These are phyloP conservation scores for Temnothorax curvispinosus DNA, from an alignment of 1,140 invertebrate genomes.

Conservation along the genomic window DNA sequence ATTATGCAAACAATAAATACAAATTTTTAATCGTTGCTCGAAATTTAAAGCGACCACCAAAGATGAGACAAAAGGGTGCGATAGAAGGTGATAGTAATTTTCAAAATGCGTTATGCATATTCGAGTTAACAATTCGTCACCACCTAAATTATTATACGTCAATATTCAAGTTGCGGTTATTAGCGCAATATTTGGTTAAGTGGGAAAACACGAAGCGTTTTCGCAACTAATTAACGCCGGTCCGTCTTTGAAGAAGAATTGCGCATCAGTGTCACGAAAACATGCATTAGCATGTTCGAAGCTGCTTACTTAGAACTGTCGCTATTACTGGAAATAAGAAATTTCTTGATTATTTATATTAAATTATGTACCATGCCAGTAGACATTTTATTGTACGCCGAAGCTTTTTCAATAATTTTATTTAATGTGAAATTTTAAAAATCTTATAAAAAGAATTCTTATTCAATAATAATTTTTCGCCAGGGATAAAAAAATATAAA, in stretches of 20 bases:
- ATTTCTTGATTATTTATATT: not conserved
- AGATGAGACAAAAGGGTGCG: not conserved
- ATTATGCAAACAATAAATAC: not conserved
- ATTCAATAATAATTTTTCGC: not conserved
- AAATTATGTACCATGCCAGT: not conserved
- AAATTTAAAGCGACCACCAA: not conserved
- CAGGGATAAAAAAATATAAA: too few species aligned
- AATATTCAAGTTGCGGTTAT: not conserved
- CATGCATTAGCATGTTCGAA: not conserved
- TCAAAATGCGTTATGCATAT: not conserved
- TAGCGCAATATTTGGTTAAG: slow-evolving; percentile 17
- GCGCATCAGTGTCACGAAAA: not conserved
- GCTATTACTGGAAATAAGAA: not conserved
- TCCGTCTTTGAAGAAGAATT: not conserved
- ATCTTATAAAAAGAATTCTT: not conserved
- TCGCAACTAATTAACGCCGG: slow-evolving; percentile 1
- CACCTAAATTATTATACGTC: not conserved
- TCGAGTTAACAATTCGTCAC: not conserved
- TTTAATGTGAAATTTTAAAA: not conserved
- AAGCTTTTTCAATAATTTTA: not conserved
- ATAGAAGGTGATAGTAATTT: not conserved
- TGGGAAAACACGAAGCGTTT: slow-evolving; percentile 1
- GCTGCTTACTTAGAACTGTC: not conserved
- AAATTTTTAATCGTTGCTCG: not conserved
- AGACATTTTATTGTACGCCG: not conserved